Evolutionary conservation across 1,140 invertebrate species (phyloP).

Genomic region (Trichonephila clavata): DNA sequence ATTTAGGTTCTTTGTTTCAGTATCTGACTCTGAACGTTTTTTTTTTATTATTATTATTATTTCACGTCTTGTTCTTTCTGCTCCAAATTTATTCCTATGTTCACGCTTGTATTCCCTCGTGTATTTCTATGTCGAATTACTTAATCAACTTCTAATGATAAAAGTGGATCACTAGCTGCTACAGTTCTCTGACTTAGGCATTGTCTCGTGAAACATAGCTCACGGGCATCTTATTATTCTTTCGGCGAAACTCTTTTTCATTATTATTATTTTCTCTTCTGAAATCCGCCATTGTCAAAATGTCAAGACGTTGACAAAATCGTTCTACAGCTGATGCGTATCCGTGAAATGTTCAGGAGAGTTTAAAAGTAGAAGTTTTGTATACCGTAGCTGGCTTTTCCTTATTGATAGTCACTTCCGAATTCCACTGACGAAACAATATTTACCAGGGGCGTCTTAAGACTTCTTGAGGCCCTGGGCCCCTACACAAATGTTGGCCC

Average conservation of each 20-base stretch:
- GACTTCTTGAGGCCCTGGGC: too few relatives aligned
- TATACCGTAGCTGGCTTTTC: neutral
- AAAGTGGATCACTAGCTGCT: constrained; percentile 10
- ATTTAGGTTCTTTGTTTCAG: constrained; percentile 46
- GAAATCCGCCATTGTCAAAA: neutral
- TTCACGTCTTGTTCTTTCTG: neutral
- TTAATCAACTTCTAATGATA: constrained; percentile 46
- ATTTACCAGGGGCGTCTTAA: too few relatives aligned
- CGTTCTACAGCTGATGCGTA: neutral
- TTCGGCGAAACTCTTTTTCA: neutral
- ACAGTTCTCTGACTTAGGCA: neutral
- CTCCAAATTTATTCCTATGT: constrained; percentile 20
- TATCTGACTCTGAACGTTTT: neutral
- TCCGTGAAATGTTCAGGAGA: neutral
- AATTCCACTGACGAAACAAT: neutral
- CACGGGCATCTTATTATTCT: neutral
- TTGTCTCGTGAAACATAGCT: neutral
- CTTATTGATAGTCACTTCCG: neutral
- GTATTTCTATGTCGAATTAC: neutral
- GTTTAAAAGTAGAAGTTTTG: constrained; percentile 12
- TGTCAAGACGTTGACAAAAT: constrained; percentile 18
- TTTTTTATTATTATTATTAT: too few relatives aligned
- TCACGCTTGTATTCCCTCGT: constrained; percentile 5
- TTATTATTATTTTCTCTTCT: neutral
- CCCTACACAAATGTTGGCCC: too few relatives aligned